A percentile compares a stretch with the other conserved stretches of the same genome.
Evolutionary conservation across 2,888 invertebrate species (phyloP).

Genomic region (Glyphotaelius pellucidus): DNA sequence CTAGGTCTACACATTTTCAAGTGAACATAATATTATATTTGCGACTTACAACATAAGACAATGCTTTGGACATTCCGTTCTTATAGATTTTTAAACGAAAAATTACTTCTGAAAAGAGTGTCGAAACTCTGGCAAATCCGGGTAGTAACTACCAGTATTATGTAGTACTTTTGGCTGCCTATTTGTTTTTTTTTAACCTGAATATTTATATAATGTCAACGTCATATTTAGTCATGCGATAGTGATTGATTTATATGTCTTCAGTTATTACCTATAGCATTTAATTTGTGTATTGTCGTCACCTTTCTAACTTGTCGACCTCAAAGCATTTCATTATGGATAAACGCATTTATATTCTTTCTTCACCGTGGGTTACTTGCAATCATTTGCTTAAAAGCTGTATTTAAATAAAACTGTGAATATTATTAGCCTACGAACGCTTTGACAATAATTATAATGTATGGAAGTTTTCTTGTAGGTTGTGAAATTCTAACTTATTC

Average conservation of each 20-base stretch:
- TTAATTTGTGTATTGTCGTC: background rate
- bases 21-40: background rate
- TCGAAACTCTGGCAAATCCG: background rate
- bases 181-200: background rate
- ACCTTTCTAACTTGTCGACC: conserved; percentile 2
- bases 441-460: background rate
- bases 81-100: background rate
- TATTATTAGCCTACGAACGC: background rate
- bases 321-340: conserved; percentile 2
- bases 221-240: background rate
- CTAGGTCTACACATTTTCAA: background rate
- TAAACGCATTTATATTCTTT: conserved; percentile 2
- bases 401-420: background rate
- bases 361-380: background rate
- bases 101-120: background rate
- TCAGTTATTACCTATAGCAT: background rate
- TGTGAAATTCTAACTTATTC: background rate
- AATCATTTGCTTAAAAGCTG: background rate
- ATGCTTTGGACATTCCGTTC: too few relatives aligned
- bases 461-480: background rate
- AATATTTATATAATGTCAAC: background rate
- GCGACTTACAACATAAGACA: too few relatives aligned
- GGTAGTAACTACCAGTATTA: background rate
- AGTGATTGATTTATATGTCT: background rate
- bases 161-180: background rate